phyloP scores from a whole-genome alignment of 2,888 invertebrate genomes.

The Volucella bombylans region DNA sequence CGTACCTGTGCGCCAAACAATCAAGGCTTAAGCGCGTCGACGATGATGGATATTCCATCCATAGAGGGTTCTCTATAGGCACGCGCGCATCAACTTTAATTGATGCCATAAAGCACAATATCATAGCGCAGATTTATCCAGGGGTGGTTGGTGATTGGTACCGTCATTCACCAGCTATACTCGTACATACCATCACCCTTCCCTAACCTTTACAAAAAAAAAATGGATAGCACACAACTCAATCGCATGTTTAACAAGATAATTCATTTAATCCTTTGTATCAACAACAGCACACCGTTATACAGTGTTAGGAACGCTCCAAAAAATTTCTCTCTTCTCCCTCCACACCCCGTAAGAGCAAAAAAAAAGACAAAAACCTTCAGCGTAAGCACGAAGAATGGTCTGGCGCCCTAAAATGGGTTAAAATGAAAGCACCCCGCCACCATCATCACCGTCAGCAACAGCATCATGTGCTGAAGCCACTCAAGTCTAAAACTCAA shows the following conservation, averaged over 20 bases:
- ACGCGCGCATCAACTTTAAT: constrained; percentile 43
- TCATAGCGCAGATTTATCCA: not conserved
- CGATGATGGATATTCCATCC: not conserved
- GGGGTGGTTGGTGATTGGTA: constrained; percentile 5
- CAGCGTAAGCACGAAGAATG: constrained; percentile 25
- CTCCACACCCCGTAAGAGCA: no score
- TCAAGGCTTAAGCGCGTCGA: no score
- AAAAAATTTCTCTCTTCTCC: no score
- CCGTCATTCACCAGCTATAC: constrained; percentile 5
- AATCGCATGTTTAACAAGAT: constrained; percentile 61
- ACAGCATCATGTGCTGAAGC: constrained; percentile 16
- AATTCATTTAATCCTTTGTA: constrained; percentile 59
- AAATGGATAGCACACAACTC: constrained; percentile 20
- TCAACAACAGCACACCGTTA: constrained; percentile 29
- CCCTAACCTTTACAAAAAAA: constrained; percentile 20
- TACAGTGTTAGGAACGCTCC: no score
- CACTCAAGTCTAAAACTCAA: constrained; percentile 33
- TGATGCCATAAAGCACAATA: constrained; percentile 46
- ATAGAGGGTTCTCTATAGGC: not conserved
- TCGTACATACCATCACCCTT: not conserved
- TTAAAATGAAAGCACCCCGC: constrained; percentile 24
- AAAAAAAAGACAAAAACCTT: constrained; percentile 23
- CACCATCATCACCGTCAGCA: not conserved
- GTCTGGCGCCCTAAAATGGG: not conserved
- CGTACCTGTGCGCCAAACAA: no score